Evolutionary conservation across 64 coral and sea anemone species (phyloP), one percentile per base, ranked within the genome.

Genomic region (Stichodactyla mertensii): DNA sequence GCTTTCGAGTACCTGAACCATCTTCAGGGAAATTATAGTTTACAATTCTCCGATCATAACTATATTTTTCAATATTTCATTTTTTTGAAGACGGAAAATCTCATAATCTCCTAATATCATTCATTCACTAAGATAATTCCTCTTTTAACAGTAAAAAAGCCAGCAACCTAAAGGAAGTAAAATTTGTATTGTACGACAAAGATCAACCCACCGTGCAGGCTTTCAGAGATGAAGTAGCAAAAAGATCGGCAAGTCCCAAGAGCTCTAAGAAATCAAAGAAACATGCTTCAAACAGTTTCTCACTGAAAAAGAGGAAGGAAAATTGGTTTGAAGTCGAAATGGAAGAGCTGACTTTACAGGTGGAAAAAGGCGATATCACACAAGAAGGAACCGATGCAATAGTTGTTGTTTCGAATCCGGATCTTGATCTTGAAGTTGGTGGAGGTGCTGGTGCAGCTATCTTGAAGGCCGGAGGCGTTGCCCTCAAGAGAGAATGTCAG

Each of bases 351-450:
- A 89, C 87, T 5, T 85, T 93, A 15, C 77, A 89, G 27, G 92
- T 82, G 2, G 84, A 89, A 13, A 79, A 71, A 24, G 92, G 92
- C 4, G 88, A 89, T 55, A 84, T 93, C 61, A 93, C 77, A 9
- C 22, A 93, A 61, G 88, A 93, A 85, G 64, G 36, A 64, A 93
- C 92, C 11, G 88, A 89, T 24, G 92, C 92, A 27, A 82, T 93
- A 64, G 88, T 64, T 58, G 64, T 89, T 19, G 57, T 93, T 16
- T 89, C 92, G 31, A 93, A 93, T 23, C 9, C 62, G 2, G 55
- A 84, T 0, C 74, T 93, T 28, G 88, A 93, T 20, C 23, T 93
- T 0, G 56, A 10, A 0, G 18, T 53, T 51, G 88, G 88, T 60
- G 88, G 91, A 0, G 87, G 78, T 51, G 88, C 92, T 74, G 88